These are phyloP conservation scores for Dissostichus mawsoni DNA, from an alignment of 2,113 vertebrate species.

Conservation along the genomic window DNA sequence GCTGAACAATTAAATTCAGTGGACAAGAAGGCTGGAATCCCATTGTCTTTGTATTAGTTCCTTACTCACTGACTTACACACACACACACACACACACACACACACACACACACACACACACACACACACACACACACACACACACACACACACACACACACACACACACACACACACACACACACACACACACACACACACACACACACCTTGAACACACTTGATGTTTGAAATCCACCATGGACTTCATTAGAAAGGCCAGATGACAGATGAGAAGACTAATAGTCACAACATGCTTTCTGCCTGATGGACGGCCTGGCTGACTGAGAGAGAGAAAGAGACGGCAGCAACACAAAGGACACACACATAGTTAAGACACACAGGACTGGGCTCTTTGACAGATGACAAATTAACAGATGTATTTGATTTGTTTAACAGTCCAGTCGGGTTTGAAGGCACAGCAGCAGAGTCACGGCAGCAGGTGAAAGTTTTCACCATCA, in stretches of 20 bases:
- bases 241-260: slow-evolving; percentile 76
- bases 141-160: slow-evolving; percentile 10
- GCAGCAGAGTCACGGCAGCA: background rate
- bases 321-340: slow-evolving; percentile 30
- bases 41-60: background rate
- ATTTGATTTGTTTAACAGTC: slow-evolving; percentile 36
- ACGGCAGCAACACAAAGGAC: slow-evolving; percentile 8
- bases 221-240: slow-evolving; percentile 64
- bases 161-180: no score
- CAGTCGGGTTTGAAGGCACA: slow-evolving; percentile 21
- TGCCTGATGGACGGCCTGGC: slow-evolving; percentile 54
- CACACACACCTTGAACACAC: background rate
- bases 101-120: slow-evolving; percentile 9
- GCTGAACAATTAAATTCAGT: slow-evolving; percentile 2
- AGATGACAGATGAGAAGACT: slow-evolving; percentile 71
- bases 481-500: slow-evolving; percentile 22
- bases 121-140: slow-evolving; percentile 13
- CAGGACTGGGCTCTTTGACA: slow-evolving; percentile 28
- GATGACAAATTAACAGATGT: slow-evolving; percentile 49
- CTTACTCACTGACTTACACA: slow-evolving; percentile 20
- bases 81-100: slow-evolving; percentile 7
- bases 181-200: slow-evolving; percentile 9
- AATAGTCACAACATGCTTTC: slow-evolving; percentile 68
- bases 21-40: slow-evolving; percentile 6
- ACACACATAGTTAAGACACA: slow-evolving; percentile 35